Conservation (phyloP, 2,113 vertebrate species). For the Syngnathus floridae region DNA sequence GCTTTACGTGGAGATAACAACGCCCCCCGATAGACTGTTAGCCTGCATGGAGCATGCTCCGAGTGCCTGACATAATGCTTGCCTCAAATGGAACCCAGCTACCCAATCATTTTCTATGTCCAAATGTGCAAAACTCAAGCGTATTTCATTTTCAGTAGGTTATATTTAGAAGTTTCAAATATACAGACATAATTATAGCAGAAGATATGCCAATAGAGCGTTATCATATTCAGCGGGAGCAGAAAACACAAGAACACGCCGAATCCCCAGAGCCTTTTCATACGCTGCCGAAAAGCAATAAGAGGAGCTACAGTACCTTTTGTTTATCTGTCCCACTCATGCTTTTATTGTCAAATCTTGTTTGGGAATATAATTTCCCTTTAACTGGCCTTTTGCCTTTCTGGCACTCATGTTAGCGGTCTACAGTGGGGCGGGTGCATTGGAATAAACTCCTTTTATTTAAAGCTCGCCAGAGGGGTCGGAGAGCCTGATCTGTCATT, state of each 20-base stretch:
- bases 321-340: conserved; percentile 66
- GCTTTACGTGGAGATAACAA: conserved; percentile 65
- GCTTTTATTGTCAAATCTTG: conserved; percentile 69
- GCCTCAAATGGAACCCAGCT: conserved; percentile 44
- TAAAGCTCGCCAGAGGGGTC: conserved; percentile 73
- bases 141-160: conserved; percentile 6
- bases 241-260: conserved; percentile 45
- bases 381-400: conserved; percentile 67
- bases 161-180: neutral
- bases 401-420: conserved; percentile 53
- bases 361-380: conserved; percentile 69
- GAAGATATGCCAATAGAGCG: conserved; percentile 39
- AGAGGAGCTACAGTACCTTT: conserved; percentile 62
- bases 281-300: conserved; percentile 64
- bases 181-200: neutral
- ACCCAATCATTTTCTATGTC: conserved; percentile 10
- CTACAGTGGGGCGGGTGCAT: conserved; percentile 44
- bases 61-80: conserved; percentile 50
- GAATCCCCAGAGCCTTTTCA: conserved; percentile 59
- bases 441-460: conserved; percentile 70
- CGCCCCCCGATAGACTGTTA: conserved; percentile 61
- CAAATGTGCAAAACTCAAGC: conserved; percentile 15
- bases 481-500: conserved; percentile 70
- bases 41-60: conserved; percentile 60
- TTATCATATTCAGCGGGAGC: conserved; percentile 38